A percentile compares a stretch with the other conserved stretches of the same genome.
Conservation (phyloP, 2,888 invertebrate genomes). For the Tinea semifulvella region DNA sequence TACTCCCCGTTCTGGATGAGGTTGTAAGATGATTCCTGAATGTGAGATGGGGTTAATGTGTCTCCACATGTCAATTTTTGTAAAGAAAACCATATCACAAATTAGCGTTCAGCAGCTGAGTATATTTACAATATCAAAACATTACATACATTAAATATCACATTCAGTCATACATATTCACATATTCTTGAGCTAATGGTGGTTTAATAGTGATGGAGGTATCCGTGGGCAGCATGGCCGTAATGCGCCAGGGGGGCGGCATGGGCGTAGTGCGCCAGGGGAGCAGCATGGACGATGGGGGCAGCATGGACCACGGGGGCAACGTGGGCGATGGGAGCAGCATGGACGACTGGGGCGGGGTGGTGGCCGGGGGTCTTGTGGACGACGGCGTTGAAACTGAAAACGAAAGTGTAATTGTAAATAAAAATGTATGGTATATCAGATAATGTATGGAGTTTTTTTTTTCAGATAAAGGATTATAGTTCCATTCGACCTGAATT, state of each 20-base stretch:
- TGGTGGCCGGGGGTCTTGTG: conserved; percentile 60
- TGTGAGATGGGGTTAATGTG: too few species aligned
- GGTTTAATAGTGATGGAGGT: conserved; percentile 42
- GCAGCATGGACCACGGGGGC: conserved; percentile 40
- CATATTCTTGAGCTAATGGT: conserved; percentile 32
- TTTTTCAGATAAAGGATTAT: too few species aligned
- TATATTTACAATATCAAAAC: conserved; percentile 54
- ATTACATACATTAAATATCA: conserved; percentile 64
- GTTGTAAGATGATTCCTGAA: too few species aligned
- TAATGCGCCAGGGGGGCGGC: conserved; percentile 33
- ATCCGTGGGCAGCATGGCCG: conserved; percentile 45
- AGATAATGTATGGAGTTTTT: too few species aligned
- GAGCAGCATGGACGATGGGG: conserved; percentile 29
- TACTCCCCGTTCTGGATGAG: too few species aligned
- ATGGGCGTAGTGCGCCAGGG: conserved; percentile 7
- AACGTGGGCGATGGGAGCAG: conserved; percentile 39
- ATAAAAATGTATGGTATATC: too few species aligned
- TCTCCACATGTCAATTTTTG: too few species aligned
- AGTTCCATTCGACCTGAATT: too few species aligned
- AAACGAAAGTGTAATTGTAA: too few species aligned
- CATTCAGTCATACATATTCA: conserved; percentile 55
- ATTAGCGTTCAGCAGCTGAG: conserved; percentile 53
- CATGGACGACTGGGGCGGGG: conserved; percentile 46
- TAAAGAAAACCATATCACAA: conserved; percentile 21
- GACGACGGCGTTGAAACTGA: conserved; percentile 64